Evolutionary conservation across 2,797 vertebrate species (phyloP).

Genomic region (Eurystomus glaucurus): DNA sequence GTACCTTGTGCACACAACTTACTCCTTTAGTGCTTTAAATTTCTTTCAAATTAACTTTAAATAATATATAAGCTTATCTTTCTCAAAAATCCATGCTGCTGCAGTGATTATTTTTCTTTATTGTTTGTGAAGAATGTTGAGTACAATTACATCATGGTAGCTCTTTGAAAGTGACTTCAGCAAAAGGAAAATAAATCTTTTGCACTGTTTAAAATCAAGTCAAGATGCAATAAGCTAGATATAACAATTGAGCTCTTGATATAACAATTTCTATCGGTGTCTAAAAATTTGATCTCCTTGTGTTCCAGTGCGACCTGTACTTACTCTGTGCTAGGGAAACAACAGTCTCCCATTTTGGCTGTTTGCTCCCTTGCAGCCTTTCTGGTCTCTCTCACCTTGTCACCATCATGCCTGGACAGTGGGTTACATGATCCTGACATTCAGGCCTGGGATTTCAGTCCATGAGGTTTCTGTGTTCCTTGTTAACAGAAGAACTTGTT

Average conservation of each 20-base stretch:
- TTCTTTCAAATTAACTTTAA: neutral
- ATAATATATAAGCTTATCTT: neutral
- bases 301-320: neutral
- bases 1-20: neutral
- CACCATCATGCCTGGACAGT: fast-evolving
- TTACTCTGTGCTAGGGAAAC: neutral
- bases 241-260: neutral
- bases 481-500: neutral
- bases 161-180: neutral
- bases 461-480: neutral
- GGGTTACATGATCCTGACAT: neutral
- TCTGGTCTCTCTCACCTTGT: neutral
- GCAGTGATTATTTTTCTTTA: neutral
- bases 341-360: neutral
- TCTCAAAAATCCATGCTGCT: neutral
- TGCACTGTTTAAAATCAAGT: neutral
- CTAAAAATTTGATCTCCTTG: neutral
- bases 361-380: neutral
- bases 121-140: neutral
- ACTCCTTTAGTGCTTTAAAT: neutral
- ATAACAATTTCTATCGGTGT: neutral
- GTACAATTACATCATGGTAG: neutral
- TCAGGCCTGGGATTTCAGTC: neutral
- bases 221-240: neutral
- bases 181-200: neutral